Evolutionary conservation across 2,113 vertebrate species (phyloP).

Genomic region (Carettochelys insculpta): DNA sequence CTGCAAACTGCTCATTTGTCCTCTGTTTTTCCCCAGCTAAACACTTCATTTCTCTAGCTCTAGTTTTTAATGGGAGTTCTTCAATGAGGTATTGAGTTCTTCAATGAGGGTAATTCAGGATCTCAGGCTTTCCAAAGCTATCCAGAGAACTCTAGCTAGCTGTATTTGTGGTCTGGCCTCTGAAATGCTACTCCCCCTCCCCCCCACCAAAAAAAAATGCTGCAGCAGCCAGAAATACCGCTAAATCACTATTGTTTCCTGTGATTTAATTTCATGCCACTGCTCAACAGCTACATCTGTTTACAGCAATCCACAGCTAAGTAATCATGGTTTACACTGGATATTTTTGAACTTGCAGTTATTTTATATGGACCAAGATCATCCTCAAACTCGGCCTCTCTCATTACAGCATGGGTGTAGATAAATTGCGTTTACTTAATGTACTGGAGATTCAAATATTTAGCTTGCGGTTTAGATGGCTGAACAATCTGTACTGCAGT

Average conservation of each 20-base stretch:
- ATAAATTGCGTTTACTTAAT: constrained; percentile 51
- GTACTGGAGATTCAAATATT: constrained; percentile 62
- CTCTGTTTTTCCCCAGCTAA: background rate
- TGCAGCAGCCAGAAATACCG: constrained; percentile 35
- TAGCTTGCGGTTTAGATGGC: constrained; percentile 33
- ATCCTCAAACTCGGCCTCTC: constrained; percentile 51
- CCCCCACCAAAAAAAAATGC: constrained; percentile 34
- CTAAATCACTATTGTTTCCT: constrained; percentile 42
- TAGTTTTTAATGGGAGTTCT: background rate
- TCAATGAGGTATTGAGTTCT: background rate
- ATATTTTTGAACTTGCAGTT: constrained; percentile 28
- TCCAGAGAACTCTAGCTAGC: background rate
- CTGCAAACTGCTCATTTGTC: background rate
- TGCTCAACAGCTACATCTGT: constrained; percentile 51
- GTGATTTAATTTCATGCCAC: constrained; percentile 51
- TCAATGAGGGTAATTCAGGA: background rate
- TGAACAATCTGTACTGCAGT: constrained; percentile 23
- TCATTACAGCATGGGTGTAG: constrained; percentile 51
- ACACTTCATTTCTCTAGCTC: background rate
- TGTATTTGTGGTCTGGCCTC: background rate
- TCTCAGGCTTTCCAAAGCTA: background rate
- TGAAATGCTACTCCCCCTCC: background rate
- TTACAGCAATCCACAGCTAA: constrained; percentile 50
- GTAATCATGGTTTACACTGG: constrained; percentile 23
- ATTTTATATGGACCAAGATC: background rate